phyloP scores from a whole-genome alignment of 2,888 invertebrate species.

The Seira ritae region DNA sequence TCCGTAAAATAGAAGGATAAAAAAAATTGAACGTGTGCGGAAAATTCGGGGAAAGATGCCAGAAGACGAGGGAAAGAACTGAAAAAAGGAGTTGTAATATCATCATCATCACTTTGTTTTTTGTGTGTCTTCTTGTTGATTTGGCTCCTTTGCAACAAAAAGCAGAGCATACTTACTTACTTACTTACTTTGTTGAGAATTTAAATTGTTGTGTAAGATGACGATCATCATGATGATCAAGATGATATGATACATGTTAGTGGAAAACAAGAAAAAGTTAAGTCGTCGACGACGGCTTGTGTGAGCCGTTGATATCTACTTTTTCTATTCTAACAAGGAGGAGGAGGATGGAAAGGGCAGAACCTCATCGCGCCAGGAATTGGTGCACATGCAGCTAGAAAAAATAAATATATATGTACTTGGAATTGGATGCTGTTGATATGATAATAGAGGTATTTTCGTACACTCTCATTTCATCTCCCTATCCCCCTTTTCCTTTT shows the following conservation, averaged over 20 bases:
- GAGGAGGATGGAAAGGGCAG: slow-evolving; percentile 16
- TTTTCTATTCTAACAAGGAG: slow-evolving; percentile 4
- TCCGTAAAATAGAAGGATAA: slow-evolving; percentile 26
- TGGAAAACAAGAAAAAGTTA: slow-evolving; percentile 8
- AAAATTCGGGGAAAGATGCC: slow-evolving; percentile 37
- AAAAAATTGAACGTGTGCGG: slow-evolving; percentile 33
- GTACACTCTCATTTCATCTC: not conserved
- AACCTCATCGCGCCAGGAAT: slow-evolving; percentile 16
- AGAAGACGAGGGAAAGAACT: slow-evolving; percentile 17
- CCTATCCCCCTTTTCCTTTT: not conserved
- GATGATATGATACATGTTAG: slow-evolving; percentile 14
- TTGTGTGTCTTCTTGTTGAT: slow-evolving; percentile 19
- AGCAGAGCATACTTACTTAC: slow-evolving; percentile 1
- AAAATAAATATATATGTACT: slow-evolving; percentile 2
- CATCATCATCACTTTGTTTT: slow-evolving; percentile 9
- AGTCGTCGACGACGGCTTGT: slow-evolving; percentile 12
- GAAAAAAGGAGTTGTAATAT: slow-evolving; percentile 14
- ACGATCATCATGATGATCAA: slow-evolving; percentile 16
- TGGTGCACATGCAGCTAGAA: slow-evolving; percentile 13
- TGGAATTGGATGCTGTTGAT: not conserved
- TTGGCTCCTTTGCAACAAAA: slow-evolving; percentile 16
- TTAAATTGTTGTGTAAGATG: slow-evolving; percentile 11
- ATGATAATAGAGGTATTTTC: slow-evolving; percentile 1
- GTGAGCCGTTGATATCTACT: slow-evolving; percentile 8
- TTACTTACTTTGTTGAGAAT: slow-evolving; percentile 4